These are phyloP conservation scores for Drosophila tropicalis DNA, from an alignment of 1,140 invertebrate species.

Conservation along the genomic window DNA sequence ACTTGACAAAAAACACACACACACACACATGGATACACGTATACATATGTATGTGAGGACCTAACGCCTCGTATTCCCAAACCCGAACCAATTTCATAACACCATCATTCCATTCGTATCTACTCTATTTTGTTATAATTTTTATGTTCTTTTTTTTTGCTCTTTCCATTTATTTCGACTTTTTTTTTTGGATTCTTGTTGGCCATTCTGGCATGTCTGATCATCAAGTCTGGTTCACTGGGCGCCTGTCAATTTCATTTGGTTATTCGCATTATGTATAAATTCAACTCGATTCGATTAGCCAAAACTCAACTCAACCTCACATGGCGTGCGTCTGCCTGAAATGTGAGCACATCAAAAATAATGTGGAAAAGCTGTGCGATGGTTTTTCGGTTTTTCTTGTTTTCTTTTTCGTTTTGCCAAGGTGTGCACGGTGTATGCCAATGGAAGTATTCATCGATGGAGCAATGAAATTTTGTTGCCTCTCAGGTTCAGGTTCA, in stretches of 20 bases:
- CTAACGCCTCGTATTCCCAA: conserved; percentile 5
- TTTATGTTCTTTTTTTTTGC: conserved; percentile 19
- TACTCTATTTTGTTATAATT: conserved; percentile 36
- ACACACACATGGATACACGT: background rate
- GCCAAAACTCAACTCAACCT: conserved; percentile 5
- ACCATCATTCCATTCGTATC: conserved; percentile 5
- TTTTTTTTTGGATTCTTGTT: conserved; percentile 4
- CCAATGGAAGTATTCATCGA: background rate
- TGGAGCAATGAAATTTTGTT: conserved; percentile 12
- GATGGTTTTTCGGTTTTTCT: background rate
- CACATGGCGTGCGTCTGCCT: conserved; percentile 23
- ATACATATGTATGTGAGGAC: background rate
- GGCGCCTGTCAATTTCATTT: conserved; percentile 33
- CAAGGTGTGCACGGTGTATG: background rate
- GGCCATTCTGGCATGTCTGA: conserved; percentile 39
- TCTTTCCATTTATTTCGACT: background rate
- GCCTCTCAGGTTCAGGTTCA: background rate
- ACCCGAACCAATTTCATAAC: background rate
- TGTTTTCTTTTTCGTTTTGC: no score
- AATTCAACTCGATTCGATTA: conserved; percentile 47
- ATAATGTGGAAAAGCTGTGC: conserved; percentile 64
- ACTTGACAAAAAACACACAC: conserved; percentile 7
- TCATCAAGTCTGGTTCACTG: conserved; percentile 17
- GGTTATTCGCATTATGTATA: conserved; percentile 59
- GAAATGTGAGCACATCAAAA: conserved; percentile 65